Base-by-base conservation (phyloP, 2,113 vertebrate genomes). In the Chelonoidis abingdonii region DNA sequence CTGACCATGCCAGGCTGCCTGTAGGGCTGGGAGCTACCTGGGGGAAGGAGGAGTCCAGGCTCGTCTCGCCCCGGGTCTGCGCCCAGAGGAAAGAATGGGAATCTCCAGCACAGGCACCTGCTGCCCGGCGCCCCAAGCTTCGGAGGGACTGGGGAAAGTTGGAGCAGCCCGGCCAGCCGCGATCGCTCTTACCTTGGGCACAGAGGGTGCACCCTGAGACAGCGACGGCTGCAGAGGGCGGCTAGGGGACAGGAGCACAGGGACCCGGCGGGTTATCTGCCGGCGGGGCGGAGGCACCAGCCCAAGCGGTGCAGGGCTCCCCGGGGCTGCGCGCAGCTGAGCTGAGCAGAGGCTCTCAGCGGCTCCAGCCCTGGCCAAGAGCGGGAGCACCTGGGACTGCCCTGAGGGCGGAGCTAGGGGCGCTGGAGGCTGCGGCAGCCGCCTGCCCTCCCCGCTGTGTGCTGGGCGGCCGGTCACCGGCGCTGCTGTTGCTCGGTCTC, bases 111-210 rank as follows among this genome's bases (percentile, higher is more conserved):
- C 31, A 14, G 31, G 31, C 62, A 65, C 14, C 11, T 31, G 44
- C n/a, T 35, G 27, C 41, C 24, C 56, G 56, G 56, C 56, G 56
- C 24, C 56, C 56, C 56, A 10, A 5, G 57, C 57, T 27, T 13
- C 35, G 65, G 13, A 49, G 25, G 22, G 12, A 4, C 38, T 9
- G 19, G 59, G 65, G 59, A 75, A 83, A 83, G 47, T 87, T 90
- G 69, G 54, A 31, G 44, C 76, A n/a, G 54, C n/a, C 84, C 3
- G 12, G n/a, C 44, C 24, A 14, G 7, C 44, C 38, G 2, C 35
- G 8, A 8, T 6, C 13, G 52, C 52, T 88, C 91, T 92, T 92
- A 92, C 91, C 91, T 92, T 49, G 81, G 35, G 69, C 47, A 21
- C 85, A 84, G 69, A 47, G 31, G n/a, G 87, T 2, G 69, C 24